These are phyloP conservation scores for Anas acuta DNA, from an alignment of 2,797 vertebrate genomes.

Conservation along the genomic window DNA sequence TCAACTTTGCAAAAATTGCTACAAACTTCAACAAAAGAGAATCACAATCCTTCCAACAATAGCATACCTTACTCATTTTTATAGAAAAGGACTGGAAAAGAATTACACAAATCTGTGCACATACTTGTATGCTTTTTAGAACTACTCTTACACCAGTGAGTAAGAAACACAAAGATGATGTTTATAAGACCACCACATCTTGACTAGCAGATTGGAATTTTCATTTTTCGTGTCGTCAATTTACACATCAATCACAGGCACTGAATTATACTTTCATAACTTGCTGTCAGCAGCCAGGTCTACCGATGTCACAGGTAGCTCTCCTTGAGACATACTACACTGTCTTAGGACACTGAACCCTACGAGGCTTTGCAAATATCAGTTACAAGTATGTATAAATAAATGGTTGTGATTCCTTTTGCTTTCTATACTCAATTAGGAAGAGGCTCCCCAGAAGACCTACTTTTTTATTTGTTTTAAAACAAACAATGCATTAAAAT, in stretches of 20 bases:
- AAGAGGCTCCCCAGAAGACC: not conserved
- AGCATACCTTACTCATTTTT: not conserved
- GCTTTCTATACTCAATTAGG: not conserved
- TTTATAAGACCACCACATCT: not conserved
- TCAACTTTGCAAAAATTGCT: not conserved
- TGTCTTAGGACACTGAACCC: not conserved
- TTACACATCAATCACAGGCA: not conserved
- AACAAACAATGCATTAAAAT: not conserved
- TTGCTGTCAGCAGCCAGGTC: not conserved
- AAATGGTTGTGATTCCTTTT: not conserved
- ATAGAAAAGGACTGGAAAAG: not conserved
- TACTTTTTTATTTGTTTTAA: not conserved
- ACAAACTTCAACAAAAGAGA: not conserved
- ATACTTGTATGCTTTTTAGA: not conserved
- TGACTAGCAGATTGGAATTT: not conserved
- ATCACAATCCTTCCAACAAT: not conserved
- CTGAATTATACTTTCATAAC: not conserved
- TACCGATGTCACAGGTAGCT: not conserved
- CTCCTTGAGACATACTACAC: not conserved
- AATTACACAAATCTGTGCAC: not conserved
- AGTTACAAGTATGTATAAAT: not conserved
- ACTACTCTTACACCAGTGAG: not conserved
- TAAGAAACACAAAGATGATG: not conserved
- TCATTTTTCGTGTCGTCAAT: not conserved
- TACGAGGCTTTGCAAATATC: not conserved